A percentile compares a stretch with the other conserved stretches of the same genome.
Conservation (phyloP, 53 echinoderm and acorn worm species). For the Holothuria scabra region DNA sequence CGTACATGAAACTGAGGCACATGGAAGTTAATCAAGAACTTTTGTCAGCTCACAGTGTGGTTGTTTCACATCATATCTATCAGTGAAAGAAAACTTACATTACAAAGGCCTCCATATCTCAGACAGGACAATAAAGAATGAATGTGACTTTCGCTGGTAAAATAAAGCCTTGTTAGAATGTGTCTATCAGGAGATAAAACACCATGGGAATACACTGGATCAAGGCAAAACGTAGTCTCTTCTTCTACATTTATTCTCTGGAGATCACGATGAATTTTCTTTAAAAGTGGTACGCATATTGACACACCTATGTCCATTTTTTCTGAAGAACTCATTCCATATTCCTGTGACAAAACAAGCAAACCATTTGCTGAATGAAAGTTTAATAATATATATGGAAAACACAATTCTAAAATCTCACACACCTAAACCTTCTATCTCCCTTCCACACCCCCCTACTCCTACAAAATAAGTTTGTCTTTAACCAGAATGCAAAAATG, state of each 20-base stretch:
- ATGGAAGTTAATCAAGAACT: no score
- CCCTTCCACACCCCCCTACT: no score
- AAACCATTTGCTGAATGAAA: no score
- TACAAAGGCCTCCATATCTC: slow-evolving; percentile 82
- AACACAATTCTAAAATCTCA: no score
- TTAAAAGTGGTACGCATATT: slow-evolving; percentile 89
- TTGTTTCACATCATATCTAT: no score
- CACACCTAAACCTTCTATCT: no score
- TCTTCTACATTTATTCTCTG: slow-evolving; percentile 85
- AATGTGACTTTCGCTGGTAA: slow-evolving; percentile 98
- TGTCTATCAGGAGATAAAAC: slow-evolving; percentile 94
- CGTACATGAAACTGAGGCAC: no score
- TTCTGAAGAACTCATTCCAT: slow-evolving; percentile 79
- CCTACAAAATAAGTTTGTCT: no score
- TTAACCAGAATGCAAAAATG: no score
- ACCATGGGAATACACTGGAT: slow-evolving; percentile 88
- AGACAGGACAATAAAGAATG: slow-evolving; percentile 93
- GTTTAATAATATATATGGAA: no score
- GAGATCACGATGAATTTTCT: slow-evolving; percentile 87
- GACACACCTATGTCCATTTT: slow-evolving; percentile 89
- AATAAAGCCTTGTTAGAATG: slow-evolving; percentile 90
- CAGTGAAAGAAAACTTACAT: slow-evolving; percentile 63
- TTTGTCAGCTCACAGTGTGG: no score
- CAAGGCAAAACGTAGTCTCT: slow-evolving; percentile 87
- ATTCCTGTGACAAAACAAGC: slow-evolving; percentile 64